phyloP scores from a whole-genome alignment of 2,113 vertebrate species.

The Hystrix brachyura region DNA sequence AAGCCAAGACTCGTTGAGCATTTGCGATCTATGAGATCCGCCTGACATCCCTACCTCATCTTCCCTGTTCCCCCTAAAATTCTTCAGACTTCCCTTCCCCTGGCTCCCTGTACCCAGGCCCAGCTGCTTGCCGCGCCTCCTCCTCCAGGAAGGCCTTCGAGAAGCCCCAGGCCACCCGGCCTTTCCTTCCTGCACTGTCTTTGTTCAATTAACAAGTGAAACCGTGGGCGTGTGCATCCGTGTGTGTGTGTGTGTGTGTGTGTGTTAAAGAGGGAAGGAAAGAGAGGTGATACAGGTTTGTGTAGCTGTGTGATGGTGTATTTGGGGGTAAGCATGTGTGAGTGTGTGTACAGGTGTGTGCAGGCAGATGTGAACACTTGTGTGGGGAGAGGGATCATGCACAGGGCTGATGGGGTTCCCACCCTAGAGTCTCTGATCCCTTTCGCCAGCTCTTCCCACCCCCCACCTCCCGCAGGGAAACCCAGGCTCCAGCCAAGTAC shows the following conservation, averaged over 20 bases:
- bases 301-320: neutral
- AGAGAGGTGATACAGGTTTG: neutral
- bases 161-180: neutral
- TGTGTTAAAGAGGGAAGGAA: too few species aligned
- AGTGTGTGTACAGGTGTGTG: neutral
- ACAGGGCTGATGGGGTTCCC: neutral
- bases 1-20: neutral
- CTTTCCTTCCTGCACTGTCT: neutral
- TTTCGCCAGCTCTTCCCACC: neutral
- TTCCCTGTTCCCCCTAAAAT: neutral
- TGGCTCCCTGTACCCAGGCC: neutral
- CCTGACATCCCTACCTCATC: neutral
- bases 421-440: neutral
- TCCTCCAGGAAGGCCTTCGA: slow-evolving; percentile 70
- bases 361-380: neutral
- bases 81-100: neutral
- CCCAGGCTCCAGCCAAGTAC: neutral
- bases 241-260: too few species aligned
- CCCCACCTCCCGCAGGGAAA: neutral
- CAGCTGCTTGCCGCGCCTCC: neutral
- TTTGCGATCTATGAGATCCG: neutral
- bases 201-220: neutral
- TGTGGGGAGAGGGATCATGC: neutral
- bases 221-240: neutral
- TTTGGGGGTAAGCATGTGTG: neutral